Conservation (phyloP, 2,797 vertebrate genomes). For the Bryconaethiops microstoma region DNA sequence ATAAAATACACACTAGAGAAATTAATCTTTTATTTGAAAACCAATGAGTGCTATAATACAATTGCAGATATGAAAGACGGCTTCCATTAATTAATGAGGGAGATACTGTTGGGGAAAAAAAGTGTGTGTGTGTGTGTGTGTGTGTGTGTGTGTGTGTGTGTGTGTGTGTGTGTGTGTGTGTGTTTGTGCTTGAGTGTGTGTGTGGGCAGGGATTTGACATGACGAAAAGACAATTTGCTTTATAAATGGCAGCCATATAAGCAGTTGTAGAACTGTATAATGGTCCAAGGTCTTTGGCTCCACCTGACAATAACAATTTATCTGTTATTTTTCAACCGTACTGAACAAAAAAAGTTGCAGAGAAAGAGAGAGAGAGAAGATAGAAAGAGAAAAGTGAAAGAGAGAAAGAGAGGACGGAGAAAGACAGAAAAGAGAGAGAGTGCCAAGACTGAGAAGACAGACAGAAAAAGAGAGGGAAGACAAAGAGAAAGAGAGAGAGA, state of each 20-base stretch:
- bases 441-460: too few relatives aligned
- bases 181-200: not conserved
- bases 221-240: slow-evolving; percentile 53
- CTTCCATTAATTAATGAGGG: slow-evolving; percentile 24
- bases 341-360: slow-evolving; percentile 6
- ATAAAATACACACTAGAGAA: not conserved
- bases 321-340: slow-evolving; percentile 41
- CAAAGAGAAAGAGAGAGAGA: too few relatives aligned
- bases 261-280: slow-evolving; percentile 36
- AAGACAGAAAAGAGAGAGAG: too few relatives aligned
- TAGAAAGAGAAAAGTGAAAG: too few relatives aligned
- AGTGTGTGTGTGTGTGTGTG: too few relatives aligned
- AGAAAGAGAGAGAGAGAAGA: not conserved
- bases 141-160: too few relatives aligned
- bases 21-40: not conserved
- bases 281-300: slow-evolving; percentile 46
- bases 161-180: too few relatives aligned
- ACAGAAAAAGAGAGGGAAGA: too few relatives aligned
- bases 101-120: not conserved
- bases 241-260: slow-evolving; percentile 47
- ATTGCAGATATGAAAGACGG: slow-evolving; percentile 1
- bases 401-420: too few relatives aligned
- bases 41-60: not conserved
- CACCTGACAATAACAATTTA: slow-evolving; percentile 44
- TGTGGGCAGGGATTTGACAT: slow-evolving; percentile 28